Evolutionary conservation across 2,113 vertebrate species (phyloP).

Genomic region (Acrocephalus arundinaceus): DNA sequence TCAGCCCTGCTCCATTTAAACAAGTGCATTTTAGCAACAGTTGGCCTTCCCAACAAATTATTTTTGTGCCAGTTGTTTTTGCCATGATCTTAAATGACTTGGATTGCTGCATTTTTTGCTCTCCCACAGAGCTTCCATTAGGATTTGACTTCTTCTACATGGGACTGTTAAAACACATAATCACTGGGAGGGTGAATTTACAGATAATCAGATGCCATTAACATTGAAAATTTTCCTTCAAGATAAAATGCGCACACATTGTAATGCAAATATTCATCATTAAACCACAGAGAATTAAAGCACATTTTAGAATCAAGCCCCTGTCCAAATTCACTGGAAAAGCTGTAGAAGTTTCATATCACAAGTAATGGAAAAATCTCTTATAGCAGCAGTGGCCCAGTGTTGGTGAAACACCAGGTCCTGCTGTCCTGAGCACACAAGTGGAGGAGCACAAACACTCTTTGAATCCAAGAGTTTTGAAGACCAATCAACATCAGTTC

Average conservation of each 20-base stretch:
- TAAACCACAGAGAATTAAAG: neutral
- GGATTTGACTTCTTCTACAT: neutral
- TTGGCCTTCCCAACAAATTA: neutral
- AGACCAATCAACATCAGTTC: neutral
- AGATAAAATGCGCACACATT: neutral
- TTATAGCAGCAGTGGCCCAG: neutral
- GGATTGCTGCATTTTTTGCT: neutral
- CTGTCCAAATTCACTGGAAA: neutral
- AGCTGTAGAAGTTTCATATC: neutral
- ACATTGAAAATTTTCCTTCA: neutral
- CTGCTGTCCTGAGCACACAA: neutral
- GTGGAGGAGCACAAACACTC: neutral
- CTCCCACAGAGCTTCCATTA: neutral
- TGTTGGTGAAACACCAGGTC: neutral
- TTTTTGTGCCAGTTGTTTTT: neutral
- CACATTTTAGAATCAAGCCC: neutral
- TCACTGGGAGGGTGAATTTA: neutral
- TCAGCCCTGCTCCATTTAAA: neutral
- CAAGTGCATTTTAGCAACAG: fast-evolving
- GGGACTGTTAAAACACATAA: neutral
- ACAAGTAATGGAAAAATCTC: neutral
- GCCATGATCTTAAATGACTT: neutral
- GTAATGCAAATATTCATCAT: neutral
- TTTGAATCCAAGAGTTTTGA: neutral
- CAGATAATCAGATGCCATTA: slow-evolving; percentile 5